Evolutionary conservation across 2,797 vertebrate genomes (phyloP).

Genomic region (Neomorphus geoffroyi): DNA sequence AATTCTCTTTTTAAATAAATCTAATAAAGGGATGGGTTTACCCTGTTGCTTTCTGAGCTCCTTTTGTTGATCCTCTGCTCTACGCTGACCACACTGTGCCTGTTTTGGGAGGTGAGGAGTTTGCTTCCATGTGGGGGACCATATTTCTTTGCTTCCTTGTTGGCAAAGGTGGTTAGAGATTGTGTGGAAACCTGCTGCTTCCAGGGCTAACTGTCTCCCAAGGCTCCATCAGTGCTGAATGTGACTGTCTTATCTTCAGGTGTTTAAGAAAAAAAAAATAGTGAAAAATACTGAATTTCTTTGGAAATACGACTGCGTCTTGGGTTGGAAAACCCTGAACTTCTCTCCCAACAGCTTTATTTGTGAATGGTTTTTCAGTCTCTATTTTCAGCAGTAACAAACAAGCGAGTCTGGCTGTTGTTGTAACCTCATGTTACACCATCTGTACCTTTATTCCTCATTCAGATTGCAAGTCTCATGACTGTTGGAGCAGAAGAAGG

Average conservation of each 20-base stretch:
- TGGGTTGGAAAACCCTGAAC: neutral
- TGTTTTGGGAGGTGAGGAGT: neutral
- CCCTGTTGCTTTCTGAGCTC: neutral
- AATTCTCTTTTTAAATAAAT: neutral
- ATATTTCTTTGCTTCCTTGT: neutral
- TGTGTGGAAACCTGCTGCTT: neutral
- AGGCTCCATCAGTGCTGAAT: neutral
- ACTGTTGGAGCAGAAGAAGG: neutral
- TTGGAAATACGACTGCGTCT: neutral
- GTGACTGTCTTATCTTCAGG: neutral
- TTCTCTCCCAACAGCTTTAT: neutral
- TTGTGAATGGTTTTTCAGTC: neutral
- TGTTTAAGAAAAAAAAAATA: neutral
- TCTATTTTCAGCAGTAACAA: slow-evolving; percentile 21
- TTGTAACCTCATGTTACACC: neutral
- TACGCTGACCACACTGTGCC: neutral
- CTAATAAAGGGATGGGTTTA: neutral
- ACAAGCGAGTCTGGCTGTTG: neutral
- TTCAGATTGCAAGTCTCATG: neutral
- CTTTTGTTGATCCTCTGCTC: neutral
- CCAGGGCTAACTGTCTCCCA: neutral
- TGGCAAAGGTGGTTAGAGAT: neutral
- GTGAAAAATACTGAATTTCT: neutral
- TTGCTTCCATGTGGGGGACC: neutral
- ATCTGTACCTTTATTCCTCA: slow-evolving; percentile 8